Percentiles rank a stretch among this genome's conserved stretches.
phyloP scores from a whole-genome alignment of 1,140 invertebrate species.

The Eriocheir sinensis region DNA sequence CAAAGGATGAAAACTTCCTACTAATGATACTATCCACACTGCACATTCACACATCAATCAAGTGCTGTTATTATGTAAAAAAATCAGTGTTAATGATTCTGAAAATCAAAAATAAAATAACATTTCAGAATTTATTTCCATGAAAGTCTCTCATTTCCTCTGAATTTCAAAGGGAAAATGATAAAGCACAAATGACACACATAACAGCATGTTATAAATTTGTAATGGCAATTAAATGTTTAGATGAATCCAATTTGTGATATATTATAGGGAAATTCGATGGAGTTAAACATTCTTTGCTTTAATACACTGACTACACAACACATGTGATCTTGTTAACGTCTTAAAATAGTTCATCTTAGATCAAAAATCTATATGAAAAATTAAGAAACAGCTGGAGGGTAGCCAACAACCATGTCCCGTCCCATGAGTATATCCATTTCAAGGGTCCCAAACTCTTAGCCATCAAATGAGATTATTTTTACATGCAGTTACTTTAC shows the following conservation, averaged over 20 bases:
- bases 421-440: slow-evolving; percentile 74
- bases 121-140: slow-evolving; percentile 76
- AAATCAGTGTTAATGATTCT: not conserved
- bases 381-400: slow-evolving; percentile 74
- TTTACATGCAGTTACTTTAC: slow-evolving; percentile 35
- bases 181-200: slow-evolving; percentile 77
- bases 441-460: slow-evolving; percentile 71
- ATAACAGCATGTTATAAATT: slow-evolving; percentile 72
- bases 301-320: slow-evolving; percentile 75
- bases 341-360: slow-evolving; percentile 76
- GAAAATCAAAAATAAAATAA: slow-evolving; percentile 44
- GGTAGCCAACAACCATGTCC: slow-evolving; percentile 73
- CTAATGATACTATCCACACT: slow-evolving; percentile 27
- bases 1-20: not conserved
- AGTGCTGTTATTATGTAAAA: slow-evolving; percentile 38
- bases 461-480: slow-evolving; percentile 39
- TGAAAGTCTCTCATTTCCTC: slow-evolving; percentile 73
- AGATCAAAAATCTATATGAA: slow-evolving; percentile 75
- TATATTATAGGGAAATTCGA: slow-evolving; percentile 73
- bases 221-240: slow-evolving; percentile 70
- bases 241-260: slow-evolving; percentile 69
- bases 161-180: slow-evolving; percentile 75
- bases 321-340: slow-evolving; percentile 77
- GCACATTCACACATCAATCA: slow-evolving; percentile 55
- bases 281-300: slow-evolving; percentile 74